These are phyloP conservation scores for Zosterops pallidus DNA, from an alignment of 2,113 vertebrate species.

Conservation along the genomic window DNA sequence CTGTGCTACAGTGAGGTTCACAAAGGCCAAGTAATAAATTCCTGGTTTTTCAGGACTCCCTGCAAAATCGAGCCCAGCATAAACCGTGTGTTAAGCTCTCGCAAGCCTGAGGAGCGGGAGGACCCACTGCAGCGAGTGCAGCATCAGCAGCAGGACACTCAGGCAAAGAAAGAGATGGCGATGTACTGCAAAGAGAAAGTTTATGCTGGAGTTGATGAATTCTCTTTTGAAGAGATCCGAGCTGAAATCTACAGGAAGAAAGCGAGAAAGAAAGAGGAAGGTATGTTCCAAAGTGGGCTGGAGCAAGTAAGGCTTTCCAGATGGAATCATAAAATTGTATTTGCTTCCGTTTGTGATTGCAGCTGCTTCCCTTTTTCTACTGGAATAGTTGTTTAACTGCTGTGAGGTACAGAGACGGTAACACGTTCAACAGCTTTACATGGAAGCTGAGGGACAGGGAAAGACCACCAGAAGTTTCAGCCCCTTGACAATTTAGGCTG, in stretches of 20 bases:
- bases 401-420: background rate
- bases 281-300: constrained; percentile 8
- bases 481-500: background rate
- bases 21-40: background rate
- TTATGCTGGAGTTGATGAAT: constrained; percentile 88
- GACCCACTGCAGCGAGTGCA: constrained; percentile 88
- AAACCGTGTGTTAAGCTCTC: constrained; percentile 83
- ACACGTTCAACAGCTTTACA: background rate
- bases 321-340: background rate
- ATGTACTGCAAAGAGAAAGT: constrained; percentile 96
- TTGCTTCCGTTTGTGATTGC: background rate
- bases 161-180: constrained; percentile 78
- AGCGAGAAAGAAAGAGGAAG: constrained; percentile 68
- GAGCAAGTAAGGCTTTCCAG: background rate
- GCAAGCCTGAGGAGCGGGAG: constrained; percentile 83
- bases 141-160: constrained; percentile 74
- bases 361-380: background rate
- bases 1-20: background rate
- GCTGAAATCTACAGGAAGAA: constrained; percentile 88
- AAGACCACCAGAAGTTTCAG: background rate
- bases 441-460: background rate
- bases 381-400: background rate
- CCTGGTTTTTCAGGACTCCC: constrained; percentile 81
- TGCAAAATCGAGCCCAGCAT: constrained; percentile 92
- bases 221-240: constrained; percentile 93